These are phyloP conservation scores for Malthinus flaveolus DNA, from an alignment of 2,888 invertebrate species.

Conservation along the genomic window DNA sequence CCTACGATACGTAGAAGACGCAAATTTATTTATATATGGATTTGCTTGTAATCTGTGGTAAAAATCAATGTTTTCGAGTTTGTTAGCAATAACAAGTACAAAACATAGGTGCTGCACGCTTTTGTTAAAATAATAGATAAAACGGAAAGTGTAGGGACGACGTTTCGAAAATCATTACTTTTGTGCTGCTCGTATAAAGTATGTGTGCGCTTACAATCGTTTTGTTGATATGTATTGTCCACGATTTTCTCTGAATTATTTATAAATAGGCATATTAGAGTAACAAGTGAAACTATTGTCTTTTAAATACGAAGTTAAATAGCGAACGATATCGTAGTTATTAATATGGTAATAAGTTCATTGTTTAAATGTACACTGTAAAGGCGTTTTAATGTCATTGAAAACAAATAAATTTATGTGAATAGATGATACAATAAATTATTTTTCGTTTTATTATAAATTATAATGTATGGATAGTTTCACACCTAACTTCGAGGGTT, in stretches of 20 bases:
- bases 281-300: constrained; percentile 32
- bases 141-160: too few relatives aligned
- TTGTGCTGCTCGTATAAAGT: too few relatives aligned
- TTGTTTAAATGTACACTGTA: constrained; percentile 33
- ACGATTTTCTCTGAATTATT: constrained; percentile 28
- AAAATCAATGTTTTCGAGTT: too few relatives aligned
- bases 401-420: constrained; percentile 25
- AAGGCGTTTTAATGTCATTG: constrained; percentile 33
- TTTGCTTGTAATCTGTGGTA: too few relatives aligned
- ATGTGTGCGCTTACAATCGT: too few relatives aligned
- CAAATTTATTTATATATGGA: too few relatives aligned
- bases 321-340: constrained; percentile 34
- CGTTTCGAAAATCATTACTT: too few relatives aligned
- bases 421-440: constrained; percentile 17
- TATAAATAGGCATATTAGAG: constrained; percentile 26
- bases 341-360: constrained; percentile 37
- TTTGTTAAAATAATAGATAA: too few relatives aligned
- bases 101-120: too few relatives aligned
- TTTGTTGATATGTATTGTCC: constrained; percentile 19
- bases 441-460: constrained; percentile 7
- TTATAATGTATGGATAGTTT: constrained; percentile 19
- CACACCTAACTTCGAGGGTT: constrained; percentile 26
- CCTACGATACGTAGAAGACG: too few relatives aligned
- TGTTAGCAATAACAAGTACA: too few relatives aligned
- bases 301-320: constrained; percentile 24